Evolutionary conservation across 92 coral and sea anemone species (phyloP), one percentile per base, ranked within the genome.

Genomic region (Chrysogorgia sp.): DNA sequence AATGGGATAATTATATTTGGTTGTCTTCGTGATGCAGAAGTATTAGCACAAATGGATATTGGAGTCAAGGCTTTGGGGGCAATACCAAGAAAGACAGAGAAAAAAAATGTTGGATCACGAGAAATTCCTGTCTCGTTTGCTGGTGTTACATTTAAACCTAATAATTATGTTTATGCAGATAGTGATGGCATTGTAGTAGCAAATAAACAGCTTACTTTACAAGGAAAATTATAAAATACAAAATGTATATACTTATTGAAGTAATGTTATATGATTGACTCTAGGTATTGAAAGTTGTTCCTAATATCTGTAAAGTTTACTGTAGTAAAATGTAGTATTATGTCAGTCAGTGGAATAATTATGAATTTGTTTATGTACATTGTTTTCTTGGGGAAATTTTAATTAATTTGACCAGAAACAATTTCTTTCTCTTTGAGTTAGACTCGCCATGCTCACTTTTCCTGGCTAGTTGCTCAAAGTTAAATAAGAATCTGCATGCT

Each of bases 31-130:
- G 99, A 96, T 72, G 86, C 97, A 1, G 97, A 79, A 62, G 90
- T 90, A 26, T 74, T 96, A 69, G 86, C 86, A 49, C 64, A 48
- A 79, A 91, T 96, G 66, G 77, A 71, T 58, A 37, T 96, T 29
- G 99, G 99, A 20, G 91, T 96, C 8, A 92, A 88, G 74, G 99
- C 99, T 7, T 79, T 96, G 52, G 99, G 92, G 20, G 85, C 97
- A 31, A 91, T 96, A 88, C 99, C 97, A 0, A 33, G 88, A 79
- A 96, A 89, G 52, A 87, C 92, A 76, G 69, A 89, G 17, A 96
- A 96, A 85, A 96, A 87, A 61, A 93, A 96, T 23, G 86, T 82
- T 43, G 99, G 99, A 0, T 87, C 88, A 7, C 85, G 92, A 75
- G 91, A 92, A 53, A 88, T 89, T 24, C 70, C 93, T 19, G 99